Evolutionary conservation across 2,113 vertebrate species (phyloP).

Genomic region (Todiramphus saurophagus): DNA sequence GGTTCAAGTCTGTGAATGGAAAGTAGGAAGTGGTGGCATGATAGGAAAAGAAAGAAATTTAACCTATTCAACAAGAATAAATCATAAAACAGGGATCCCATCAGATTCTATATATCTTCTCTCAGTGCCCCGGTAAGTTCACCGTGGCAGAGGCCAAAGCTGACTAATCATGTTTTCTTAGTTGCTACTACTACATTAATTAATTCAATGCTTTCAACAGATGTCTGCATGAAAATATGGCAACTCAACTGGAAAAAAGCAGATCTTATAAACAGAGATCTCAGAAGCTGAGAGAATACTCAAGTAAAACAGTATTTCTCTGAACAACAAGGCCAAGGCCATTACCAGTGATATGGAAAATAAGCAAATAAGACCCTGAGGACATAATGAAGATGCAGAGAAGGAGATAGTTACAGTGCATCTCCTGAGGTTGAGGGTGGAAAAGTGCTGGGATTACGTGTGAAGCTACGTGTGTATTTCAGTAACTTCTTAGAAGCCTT

Average conservation of each 20-base stretch:
- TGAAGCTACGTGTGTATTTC: neutral
- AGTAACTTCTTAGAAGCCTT: neutral
- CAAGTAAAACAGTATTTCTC: constrained; percentile 56
- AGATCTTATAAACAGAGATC: constrained; percentile 46
- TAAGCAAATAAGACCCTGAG: constrained; percentile 27
- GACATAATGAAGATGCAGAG: constrained; percentile 12
- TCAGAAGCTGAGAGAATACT: constrained; percentile 43
- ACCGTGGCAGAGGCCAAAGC: constrained; percentile 34
- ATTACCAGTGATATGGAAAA: neutral
- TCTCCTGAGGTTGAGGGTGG: neutral
- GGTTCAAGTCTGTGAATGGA: neutral
- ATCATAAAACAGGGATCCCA: neutral
- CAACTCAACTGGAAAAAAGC: constrained; percentile 32
- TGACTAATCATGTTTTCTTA: constrained; percentile 54
- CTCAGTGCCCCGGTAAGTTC: constrained; percentile 5
- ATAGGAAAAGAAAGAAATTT: neutral
- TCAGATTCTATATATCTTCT: neutral
- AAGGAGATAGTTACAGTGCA: neutral
- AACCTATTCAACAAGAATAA: neutral
- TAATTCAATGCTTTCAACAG: constrained; percentile 64
- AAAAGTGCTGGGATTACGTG: neutral
- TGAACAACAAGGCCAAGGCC: constrained; percentile 55
- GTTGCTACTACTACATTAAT: constrained; percentile 49
- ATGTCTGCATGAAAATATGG: constrained; percentile 43
- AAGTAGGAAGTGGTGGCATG: neutral